Percentiles rank a stretch among this genome's conserved stretches.
Evolutionary conservation across 2,888 invertebrate species (phyloP).

Genomic region (Biston stratarius): DNA sequence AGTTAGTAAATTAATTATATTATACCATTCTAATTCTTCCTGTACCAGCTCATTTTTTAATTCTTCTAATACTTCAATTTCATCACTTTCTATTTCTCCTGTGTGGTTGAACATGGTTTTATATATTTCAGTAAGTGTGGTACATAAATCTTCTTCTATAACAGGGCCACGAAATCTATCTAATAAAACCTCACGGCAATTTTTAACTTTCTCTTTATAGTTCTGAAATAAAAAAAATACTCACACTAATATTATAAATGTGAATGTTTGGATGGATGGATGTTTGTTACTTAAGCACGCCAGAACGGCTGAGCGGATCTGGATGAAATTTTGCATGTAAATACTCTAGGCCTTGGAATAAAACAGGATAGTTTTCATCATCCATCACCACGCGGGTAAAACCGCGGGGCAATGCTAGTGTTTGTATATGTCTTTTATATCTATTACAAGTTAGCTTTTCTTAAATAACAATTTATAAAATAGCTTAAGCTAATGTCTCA

Average conservation of each 20-base stretch:
- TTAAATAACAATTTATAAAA: too few relatives aligned
- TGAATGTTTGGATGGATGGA: too few relatives aligned
- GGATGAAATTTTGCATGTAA: neutral
- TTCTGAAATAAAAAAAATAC: constrained; percentile 58
- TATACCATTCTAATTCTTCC: constrained; percentile 76
- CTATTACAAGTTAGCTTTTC: too few relatives aligned
- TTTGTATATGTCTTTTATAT: too few relatives aligned
- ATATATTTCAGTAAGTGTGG: constrained; percentile 70
- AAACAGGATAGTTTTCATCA: too few relatives aligned
- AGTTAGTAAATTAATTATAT: constrained; percentile 18
- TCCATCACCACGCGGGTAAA: too few relatives aligned
- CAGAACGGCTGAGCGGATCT: too few relatives aligned
- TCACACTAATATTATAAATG: neutral
- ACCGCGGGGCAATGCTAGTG: too few relatives aligned
- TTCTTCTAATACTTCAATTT: constrained; percentile 67
- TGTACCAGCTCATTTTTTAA: constrained; percentile 75
- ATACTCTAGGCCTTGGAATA: too few relatives aligned
- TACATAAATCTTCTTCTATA: constrained; percentile 61
- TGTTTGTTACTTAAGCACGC: too few relatives aligned
- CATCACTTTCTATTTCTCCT: constrained; percentile 63
- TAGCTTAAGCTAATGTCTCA: too few relatives aligned
- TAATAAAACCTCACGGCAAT: constrained; percentile 70
- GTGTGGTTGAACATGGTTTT: constrained; percentile 67
- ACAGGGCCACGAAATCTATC: constrained; percentile 68
- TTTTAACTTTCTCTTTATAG: constrained; percentile 74